phyloP scores from a whole-genome alignment of 2,888 invertebrate species.

The Rhyacophila evoluta region DNA sequence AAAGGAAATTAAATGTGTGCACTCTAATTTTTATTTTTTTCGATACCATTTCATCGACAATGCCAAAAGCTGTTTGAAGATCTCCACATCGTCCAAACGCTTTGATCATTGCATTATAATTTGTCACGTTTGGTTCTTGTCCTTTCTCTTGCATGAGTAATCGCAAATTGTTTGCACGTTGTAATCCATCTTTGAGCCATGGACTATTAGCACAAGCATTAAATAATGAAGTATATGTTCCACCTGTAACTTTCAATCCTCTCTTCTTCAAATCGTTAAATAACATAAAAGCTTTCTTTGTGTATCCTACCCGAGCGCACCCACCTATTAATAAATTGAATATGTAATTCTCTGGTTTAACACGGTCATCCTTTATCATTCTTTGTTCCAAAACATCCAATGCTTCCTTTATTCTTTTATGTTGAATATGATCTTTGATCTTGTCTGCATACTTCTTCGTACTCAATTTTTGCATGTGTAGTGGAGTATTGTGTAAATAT shows the following conservation, averaged over 20 bases:
- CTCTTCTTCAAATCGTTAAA: conserved; percentile 86
- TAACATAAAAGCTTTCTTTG: conserved; percentile 86
- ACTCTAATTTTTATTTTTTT: conserved; percentile 73
- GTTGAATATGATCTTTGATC: conserved; percentile 76
- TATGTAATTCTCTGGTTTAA: conserved; percentile 82
- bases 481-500: conserved; percentile 67
- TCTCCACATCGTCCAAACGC: conserved; percentile 90
- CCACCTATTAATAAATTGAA: conserved; percentile 87
- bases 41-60: conserved; percentile 87
- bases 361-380: conserved; percentile 82
- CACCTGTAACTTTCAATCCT: conserved; percentile 75
- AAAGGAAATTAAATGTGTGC: conserved; percentile 81
- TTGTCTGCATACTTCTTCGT: conserved; percentile 77
- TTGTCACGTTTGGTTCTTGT: conserved; percentile 77
- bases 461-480: conserved; percentile 68
- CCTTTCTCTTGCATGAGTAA: conserved; percentile 78
- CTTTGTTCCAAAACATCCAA: conserved; percentile 81
- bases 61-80: conserved; percentile 78
- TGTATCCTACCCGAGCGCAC: conserved; percentile 86
- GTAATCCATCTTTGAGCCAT: conserved; percentile 75
- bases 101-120: conserved; percentile 92
- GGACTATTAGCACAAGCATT: conserved; percentile 90
- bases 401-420: conserved; percentile 80
- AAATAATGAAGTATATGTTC: conserved; percentile 87
- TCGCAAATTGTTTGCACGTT: conserved; percentile 75